Conservation (phyloP, 2,888 invertebrate genomes). For the Lasioglossum villosulum region DNA sequence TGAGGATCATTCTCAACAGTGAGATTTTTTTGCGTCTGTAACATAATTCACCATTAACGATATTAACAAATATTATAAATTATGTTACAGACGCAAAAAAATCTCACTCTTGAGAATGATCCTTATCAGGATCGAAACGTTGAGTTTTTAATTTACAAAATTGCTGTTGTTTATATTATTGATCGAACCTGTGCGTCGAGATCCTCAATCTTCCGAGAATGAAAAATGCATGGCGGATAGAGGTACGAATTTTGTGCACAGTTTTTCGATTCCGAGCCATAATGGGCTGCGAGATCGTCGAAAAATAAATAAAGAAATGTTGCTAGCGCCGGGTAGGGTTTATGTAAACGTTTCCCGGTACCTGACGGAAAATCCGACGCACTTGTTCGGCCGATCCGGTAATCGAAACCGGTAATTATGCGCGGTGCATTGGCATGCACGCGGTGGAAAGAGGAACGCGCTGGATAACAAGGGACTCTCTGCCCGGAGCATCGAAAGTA, state of each 20-base stretch:
- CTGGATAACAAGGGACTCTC: constrained; percentile 66
- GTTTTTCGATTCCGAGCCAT: not conserved
- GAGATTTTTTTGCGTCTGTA: too few relatives aligned
- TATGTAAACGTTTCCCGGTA: constrained; percentile 27
- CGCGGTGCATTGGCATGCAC: constrained; percentile 63
- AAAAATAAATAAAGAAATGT: constrained; percentile 4
- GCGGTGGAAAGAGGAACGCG: constrained; percentile 49
- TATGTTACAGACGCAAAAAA: too few relatives aligned
- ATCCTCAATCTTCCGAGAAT: not conserved
- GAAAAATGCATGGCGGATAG: not conserved
- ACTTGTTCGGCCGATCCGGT: constrained; percentile 55
- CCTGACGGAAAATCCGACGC: constrained; percentile 47
- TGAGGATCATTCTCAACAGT: too few relatives aligned
- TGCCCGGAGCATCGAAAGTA: constrained; percentile 71
- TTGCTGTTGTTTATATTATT: too few relatives aligned
- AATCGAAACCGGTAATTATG: constrained; percentile 71
- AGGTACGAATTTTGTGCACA: not conserved
- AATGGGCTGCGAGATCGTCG: not conserved
- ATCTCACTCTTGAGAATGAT: too few relatives aligned
- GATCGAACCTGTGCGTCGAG: too few relatives aligned
- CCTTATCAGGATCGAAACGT: too few relatives aligned
- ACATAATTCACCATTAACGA: too few relatives aligned
- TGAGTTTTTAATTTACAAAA: too few relatives aligned
- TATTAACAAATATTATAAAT: too few relatives aligned
- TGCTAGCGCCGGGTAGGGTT: not conserved